A percentile compares a stretch with the other conserved stretches of the same genome.
phyloP scores from a whole-genome alignment of 92 coral and sea anemone species.

The Zoanthus sociatus region DNA sequence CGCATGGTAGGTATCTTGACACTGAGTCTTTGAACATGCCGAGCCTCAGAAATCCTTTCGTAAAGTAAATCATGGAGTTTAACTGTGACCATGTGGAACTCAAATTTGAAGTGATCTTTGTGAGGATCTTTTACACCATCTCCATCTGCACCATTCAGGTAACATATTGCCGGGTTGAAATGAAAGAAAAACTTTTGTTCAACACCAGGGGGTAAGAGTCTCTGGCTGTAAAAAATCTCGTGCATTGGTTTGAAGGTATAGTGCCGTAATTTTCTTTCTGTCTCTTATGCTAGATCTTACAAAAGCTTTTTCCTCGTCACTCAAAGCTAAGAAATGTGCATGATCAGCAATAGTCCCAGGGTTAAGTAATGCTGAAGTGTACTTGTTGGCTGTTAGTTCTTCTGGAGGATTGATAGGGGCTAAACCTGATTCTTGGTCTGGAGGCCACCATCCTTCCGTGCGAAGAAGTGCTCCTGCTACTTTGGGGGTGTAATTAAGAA shows the following conservation, averaged over 20 bases:
- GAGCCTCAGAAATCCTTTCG: background rate
- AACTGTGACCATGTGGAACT: constrained; percentile 4
- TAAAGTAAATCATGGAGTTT: background rate
- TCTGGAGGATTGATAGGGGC: background rate
- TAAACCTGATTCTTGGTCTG: background rate
- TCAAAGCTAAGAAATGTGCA: background rate
- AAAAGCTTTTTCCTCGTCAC: too few relatives aligned
- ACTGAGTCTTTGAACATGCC: background rate
- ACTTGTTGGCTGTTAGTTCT: background rate
- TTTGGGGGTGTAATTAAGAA: constrained; percentile 30
- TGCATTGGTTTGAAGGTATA: too few relatives aligned
- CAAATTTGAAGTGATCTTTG: background rate
- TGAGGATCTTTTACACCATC: background rate
- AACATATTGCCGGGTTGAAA: background rate
- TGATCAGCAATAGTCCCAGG: too few relatives aligned
- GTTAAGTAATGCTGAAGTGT: too few relatives aligned
- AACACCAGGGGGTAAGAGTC: background rate
- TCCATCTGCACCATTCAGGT: background rate
- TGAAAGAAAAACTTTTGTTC: too few relatives aligned
- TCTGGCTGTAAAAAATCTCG: too few relatives aligned
- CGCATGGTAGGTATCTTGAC: background rate
- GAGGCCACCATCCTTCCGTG: background rate
- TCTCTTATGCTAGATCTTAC: too few relatives aligned
- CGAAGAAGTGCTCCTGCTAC: background rate
- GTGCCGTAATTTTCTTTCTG: too few relatives aligned